Evolutionary conservation across 2,797 vertebrate species (phyloP).

Genomic region (Aplochiton taeniatus): DNA sequence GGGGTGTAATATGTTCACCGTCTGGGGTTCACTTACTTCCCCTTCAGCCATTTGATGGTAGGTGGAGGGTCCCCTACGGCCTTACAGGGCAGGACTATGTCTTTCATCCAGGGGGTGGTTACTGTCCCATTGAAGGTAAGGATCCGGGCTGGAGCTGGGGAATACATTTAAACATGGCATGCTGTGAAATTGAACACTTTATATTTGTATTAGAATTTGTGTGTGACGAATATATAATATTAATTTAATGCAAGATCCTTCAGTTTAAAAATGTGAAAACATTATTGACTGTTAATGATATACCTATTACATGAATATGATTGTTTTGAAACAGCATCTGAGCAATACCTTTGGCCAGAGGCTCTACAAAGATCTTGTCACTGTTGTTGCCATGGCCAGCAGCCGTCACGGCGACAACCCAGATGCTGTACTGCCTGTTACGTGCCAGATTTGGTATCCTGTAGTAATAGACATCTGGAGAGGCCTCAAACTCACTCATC

Average conservation of each 20-base stretch:
- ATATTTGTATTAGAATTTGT: no score
- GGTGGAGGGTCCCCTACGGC: slow-evolving; percentile 93
- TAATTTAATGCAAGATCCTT: no score
- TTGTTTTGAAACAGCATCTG: no score
- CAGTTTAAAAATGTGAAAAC: no score
- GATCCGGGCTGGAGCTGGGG: slow-evolving; percentile 90
- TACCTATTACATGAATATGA: background rate
- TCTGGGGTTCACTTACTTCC: slow-evolving; percentile 82
- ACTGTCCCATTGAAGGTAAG: slow-evolving; percentile 97
- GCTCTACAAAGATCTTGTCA: slow-evolving; percentile 95
- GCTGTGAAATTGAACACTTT: no score
- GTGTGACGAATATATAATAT: no score
- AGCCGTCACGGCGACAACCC: slow-evolving; percentile 96
- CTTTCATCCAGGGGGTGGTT: slow-evolving; percentile 98
- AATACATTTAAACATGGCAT: no score
- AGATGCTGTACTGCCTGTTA: slow-evolving; percentile 94
- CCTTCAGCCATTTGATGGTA: slow-evolving; percentile 97
- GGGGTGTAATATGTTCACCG: background rate
- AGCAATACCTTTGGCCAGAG: slow-evolving; percentile 88
- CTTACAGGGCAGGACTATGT: slow-evolving; percentile 94
- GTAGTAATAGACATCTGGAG: slow-evolving; percentile 92
- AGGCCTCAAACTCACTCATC: slow-evolving; percentile 97
- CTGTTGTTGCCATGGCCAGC: slow-evolving; percentile 96
- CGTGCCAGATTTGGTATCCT: slow-evolving; percentile 92
- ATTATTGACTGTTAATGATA: no score